Base-by-base conservation (phyloP, 1,140 invertebrate genomes). In the Vanessa tameamea region DNA sequence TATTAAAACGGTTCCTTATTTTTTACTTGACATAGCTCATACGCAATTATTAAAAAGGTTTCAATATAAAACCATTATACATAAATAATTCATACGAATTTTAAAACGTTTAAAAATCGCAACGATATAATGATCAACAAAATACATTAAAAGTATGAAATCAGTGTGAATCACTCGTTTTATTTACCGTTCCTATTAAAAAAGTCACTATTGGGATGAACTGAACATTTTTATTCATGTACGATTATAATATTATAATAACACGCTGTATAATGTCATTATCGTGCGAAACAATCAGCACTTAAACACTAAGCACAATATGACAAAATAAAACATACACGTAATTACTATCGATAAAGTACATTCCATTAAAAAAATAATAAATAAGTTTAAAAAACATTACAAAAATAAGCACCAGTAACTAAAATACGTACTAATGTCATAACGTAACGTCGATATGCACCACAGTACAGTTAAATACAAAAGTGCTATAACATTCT, bases 401-500 rank as follows among this genome's bases (percentile, higher is more conserved):
- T 63, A 70, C 53, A 70, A 72, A 55, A 70, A 47, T 57, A 72
- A 72, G 70, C 70, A 72, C 70, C 70, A 72, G 70, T 37, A 72
- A 72, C 50, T 47, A 63, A 69, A 64, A 63, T 50, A 57, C 31
- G 48, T 16, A 47, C 31, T 63, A 63, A 20, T 20, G 50, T 51
- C 31, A 16, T 57, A 43, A 55, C 51, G 61, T 65, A 31, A 66
- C 64, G 51, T 64, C 61, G 70, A 72, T 72, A 48, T 72, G 70
- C 70, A 72, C 70, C 70, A 64, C 37, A n/a, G 50, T 31, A 70
- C 14, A 61, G 53, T 57, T 9, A 23, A 57, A 12, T 23, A 57
- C 23, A 57, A 57, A 16, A n/a, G n/a, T n/a, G 15, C 7, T n/a
- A 20, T n/a, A 53, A 53, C 15, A 53, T 53, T 9, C 7, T 37